phyloP scores from a whole-genome alignment of 2,888 invertebrate species.

The Trichogramma dendrolimi region DNA sequence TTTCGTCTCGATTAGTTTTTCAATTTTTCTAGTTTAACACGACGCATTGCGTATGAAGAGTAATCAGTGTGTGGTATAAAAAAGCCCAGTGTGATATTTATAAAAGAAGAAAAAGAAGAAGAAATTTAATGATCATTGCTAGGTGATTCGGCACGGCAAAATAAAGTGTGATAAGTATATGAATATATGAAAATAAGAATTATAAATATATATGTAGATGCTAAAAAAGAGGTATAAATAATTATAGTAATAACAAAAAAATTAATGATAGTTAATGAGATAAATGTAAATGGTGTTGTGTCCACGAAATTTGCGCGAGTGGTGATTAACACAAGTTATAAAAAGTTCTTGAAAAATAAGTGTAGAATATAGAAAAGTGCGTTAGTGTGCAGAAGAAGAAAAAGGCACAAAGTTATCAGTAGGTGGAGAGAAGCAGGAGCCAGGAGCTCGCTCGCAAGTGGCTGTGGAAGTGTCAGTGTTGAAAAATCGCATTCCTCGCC shows the following conservation, averaged over 20 bases:
- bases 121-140: constrained; percentile 30
- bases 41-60: constrained; percentile 20
- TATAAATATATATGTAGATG: constrained; percentile 7
- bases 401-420: constrained; percentile 2
- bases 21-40: constrained; percentile 17
- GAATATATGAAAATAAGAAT: constrained; percentile 31
- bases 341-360: constrained; percentile 17
- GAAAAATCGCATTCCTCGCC: no score
- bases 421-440: constrained; percentile 12
- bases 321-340: constrained; percentile 22
- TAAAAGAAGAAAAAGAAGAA: constrained; percentile 21
- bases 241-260: constrained; percentile 1
- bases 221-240: background rate
- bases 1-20: constrained; percentile 14
- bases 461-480: no score
- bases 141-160: constrained; percentile 26
- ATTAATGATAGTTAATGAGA: constrained; percentile 4
- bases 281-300: constrained; percentile 27
- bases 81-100: constrained; percentile 44
- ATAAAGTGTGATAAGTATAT: constrained; percentile 31
- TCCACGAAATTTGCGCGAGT: constrained; percentile 24
- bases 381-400: background rate
- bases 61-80: constrained; percentile 29
- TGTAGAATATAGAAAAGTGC: background rate
- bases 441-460: background rate